These are phyloP conservation scores for Tetragonula clypearis DNA, from an alignment of 1,140 invertebrate species.

Conservation along the genomic window DNA sequence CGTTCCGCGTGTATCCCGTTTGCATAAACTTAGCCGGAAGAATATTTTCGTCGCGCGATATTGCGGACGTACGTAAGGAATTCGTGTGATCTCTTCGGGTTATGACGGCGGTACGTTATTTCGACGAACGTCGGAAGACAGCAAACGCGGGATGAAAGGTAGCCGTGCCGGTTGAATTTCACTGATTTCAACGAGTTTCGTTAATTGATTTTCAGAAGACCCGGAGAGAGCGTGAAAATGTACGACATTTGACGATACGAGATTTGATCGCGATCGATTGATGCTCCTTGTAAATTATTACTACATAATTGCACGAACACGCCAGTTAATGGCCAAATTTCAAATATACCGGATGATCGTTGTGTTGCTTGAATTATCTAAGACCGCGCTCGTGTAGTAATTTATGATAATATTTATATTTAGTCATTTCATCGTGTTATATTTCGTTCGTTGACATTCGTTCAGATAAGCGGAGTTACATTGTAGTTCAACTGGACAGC, in stretches of 20 bases:
- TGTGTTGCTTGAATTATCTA: no score
- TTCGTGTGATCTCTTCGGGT: not conserved
- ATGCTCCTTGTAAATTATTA: not conserved
- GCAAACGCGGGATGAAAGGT: no score
- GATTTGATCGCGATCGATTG: not conserved
- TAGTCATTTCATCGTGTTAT: no score
- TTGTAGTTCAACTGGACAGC: no score
- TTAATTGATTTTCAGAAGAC: not conserved
- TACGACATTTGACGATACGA: not conserved
- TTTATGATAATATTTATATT: no score
- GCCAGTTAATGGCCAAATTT: no score
- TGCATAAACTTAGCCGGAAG: conserved; percentile 28
- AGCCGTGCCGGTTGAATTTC: not conserved
- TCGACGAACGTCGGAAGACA: not conserved
- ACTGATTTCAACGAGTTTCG: not conserved
- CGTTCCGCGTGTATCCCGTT: conserved; percentile 1
- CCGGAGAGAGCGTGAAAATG: no score
- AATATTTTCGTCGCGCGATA: not conserved
- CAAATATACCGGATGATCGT: no score
- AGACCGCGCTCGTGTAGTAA: no score
- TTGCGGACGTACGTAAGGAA: not conserved
- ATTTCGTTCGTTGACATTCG: no score
- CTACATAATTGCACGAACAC: no score
- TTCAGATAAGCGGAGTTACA: no score
- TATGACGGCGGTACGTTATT: not conserved